Evolutionary conservation across 2,797 vertebrate species (phyloP).

Genomic region (Muraenolepis orangiensis): DNA sequence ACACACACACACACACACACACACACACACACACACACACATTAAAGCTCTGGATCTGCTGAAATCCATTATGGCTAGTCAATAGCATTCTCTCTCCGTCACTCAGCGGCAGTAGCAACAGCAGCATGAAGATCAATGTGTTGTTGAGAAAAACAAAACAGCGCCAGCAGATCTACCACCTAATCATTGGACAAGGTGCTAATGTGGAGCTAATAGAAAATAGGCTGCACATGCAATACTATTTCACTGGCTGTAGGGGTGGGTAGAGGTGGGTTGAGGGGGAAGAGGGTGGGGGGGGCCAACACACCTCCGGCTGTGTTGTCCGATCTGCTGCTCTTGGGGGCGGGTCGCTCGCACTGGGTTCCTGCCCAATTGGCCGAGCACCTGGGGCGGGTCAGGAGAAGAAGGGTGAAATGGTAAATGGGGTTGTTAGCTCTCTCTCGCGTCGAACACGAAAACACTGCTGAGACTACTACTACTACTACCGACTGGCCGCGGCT

Average conservation of each 20-base stretch:
- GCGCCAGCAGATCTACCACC: not conserved
- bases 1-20: constrained; percentile 14
- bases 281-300: not conserved
- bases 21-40: not conserved
- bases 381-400: constrained; percentile 75
- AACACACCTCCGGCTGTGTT: constrained; percentile 92
- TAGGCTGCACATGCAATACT: not conserved
- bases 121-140: not conserved
- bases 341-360: constrained; percentile 96
- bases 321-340: constrained; percentile 97
- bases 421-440: constrained; percentile 3
- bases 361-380: constrained; percentile 97
- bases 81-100: not conserved
- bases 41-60: not conserved
- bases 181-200: not conserved
- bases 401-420: constrained; percentile 34
- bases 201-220: not conserved
- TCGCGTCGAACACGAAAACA: not conserved
- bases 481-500: constrained; percentile 37
- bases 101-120: not conserved
- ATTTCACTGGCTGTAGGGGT: not conserved
- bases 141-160: not conserved
- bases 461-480: constrained; percentile 33
- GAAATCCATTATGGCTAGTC: not conserved
- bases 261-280: not conserved